Base-by-base conservation (phyloP, 2,888 invertebrate species). In the Allophyes oxyacanthae region DNA sequence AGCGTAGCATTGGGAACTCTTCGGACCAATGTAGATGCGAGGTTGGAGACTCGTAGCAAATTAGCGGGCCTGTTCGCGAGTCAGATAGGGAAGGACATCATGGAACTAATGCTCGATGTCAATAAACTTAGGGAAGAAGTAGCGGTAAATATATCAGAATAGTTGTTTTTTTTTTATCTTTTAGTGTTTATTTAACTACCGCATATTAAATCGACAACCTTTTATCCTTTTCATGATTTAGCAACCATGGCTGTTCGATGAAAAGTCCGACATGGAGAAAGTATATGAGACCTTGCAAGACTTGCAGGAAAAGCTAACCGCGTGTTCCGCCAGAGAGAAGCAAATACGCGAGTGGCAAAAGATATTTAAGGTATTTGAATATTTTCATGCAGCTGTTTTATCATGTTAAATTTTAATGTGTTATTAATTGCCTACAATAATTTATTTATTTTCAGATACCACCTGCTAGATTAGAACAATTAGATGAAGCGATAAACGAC, bases 301-400 rank as follows among this genome's bases (percentile, higher is more conserved):
- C 1, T 89, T 98, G 0, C 89, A 95, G 57, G 95, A 95, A 1
- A 95, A 95, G 62, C 92, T 98, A 15, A 87, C 89, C 10, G 95
- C 89, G 0, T 96, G 97, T 63, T 95, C 96, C 48, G 94, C 95
- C n/a, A 92, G 94, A 55, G 97, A 98, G 0, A 95, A 95, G 51
- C 96, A 97, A 78, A 98, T 96, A 82, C 96, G 97, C 65, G 95
- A 95, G 0, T 97, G 97, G 91, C 98, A 98, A 86, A 98, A 97
- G 84, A 96, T 97, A 81, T 98, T 98, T 79, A 96, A 97, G 94
- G 97, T 97, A 54, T n/a, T 20, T 7, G 1, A 20, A 44, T 32
- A 30, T 15, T 10, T 43, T 43, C 10, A 30, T 6, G 6, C 28
- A 28, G 25, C 3, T 28, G 3, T 28, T 6, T 28, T 6, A 28